Conservation (phyloP, 2,113 vertebrate genomes). For the Tachysurus fulvidraco region DNA sequence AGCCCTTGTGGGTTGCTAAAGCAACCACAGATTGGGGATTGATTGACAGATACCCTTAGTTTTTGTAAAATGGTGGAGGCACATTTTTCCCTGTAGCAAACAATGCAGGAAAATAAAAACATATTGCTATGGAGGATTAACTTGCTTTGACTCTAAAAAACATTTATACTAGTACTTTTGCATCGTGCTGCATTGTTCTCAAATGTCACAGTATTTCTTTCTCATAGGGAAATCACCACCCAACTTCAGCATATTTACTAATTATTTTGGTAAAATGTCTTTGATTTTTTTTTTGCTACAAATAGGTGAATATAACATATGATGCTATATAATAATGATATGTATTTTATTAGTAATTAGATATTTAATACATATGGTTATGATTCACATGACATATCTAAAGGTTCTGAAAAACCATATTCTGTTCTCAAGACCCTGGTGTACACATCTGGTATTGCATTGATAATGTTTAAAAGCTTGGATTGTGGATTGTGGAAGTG, state of each 20-base stretch:
- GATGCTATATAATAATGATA: background rate
- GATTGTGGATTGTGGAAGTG: too few relatives aligned
- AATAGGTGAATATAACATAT: background rate
- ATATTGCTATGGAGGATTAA: background rate
- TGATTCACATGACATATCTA: too few relatives aligned
- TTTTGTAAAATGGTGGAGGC: conserved; percentile 54
- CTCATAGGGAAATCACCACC: background rate
- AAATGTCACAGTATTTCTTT: background rate
- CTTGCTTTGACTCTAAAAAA: background rate
- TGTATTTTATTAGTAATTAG: background rate
- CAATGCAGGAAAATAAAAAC: conserved; percentile 40
- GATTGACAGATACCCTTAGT: conserved; percentile 69
- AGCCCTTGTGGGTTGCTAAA: conserved; percentile 75
- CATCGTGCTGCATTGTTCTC: background rate
- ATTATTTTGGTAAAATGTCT: background rate
- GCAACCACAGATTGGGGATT: conserved; percentile 72
- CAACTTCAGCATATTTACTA: background rate
- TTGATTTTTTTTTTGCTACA: background rate
- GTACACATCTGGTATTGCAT: background rate
- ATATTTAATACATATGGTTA: background rate
- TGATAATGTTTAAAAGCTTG: background rate
- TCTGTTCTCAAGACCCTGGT: background rate
- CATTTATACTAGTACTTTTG: conserved; percentile 40
- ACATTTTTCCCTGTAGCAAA: conserved; percentile 42
- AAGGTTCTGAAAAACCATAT: background rate